Base-by-base conservation (phyloP, 2,113 vertebrate species). In the Oreochromis aureus region DNA sequence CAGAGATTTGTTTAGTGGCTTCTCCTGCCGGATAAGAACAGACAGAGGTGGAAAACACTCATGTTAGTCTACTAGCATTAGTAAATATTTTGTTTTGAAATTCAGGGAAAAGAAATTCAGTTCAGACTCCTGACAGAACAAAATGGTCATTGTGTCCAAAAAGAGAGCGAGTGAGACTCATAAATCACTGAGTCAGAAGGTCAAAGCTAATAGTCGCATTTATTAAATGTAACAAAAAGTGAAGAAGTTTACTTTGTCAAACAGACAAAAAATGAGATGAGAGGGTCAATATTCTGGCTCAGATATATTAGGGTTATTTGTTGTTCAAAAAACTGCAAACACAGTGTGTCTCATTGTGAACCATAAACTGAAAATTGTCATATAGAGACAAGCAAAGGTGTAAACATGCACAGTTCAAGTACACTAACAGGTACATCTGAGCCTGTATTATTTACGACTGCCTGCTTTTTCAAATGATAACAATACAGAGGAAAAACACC, bases 1-100 rank as follows among this genome's bases (percentile, higher is more conserved):
- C 24, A 99, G 96, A 90, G 99, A 99, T 96, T 99, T 99, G 92
- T 98, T 99, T 82, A 99, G 96, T 19, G 97, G 97, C 91, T 99
- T 99, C 95, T 99, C 99, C 99, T 99, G 90, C 5, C 30, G 92
- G 27, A 30, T 18, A 27, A 86, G 41, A 85, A 91, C 71, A 93
- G 34, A 86, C 19, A 34, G 4, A 46, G 18, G 12, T 6, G 5
- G 54, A 53, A 80, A 79, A 55, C 36, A 66, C 32, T 39, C 19
- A 39, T 39, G 61, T 66, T 39, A 66, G 61, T 39, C 11, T 66
- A 39, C 61, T 22, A 66, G 34, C 61, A 39, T 13, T 39, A 22
- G 34, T 66, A 66, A 39, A 66, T 39, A 66, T n/a, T 56, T 58
- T 48, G 22, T 32, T 30, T 8, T 36, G 24, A 78, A n/a, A 51